Conservation (phyloP, 1,140 invertebrate genomes). For the Drosophila nigrodunni region DNA sequence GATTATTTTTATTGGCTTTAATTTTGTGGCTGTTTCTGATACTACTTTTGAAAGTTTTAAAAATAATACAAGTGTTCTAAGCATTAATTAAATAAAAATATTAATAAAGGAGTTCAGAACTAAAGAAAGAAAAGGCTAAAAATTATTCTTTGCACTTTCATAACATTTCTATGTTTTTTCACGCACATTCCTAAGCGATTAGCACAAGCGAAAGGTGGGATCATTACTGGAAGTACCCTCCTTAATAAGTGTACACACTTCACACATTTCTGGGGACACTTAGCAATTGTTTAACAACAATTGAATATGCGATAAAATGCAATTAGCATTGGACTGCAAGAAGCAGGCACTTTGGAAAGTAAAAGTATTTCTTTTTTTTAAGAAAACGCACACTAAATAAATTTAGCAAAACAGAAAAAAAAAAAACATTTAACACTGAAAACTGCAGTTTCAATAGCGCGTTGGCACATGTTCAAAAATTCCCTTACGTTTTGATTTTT, state of each 20-base stretch:
- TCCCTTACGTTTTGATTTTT: constrained; percentile 37
- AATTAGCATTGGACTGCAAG: constrained; percentile 21
- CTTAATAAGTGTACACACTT: background rate
- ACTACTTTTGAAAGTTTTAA: too few species aligned
- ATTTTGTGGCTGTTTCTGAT: too few species aligned
- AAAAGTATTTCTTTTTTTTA: constrained; percentile 36
- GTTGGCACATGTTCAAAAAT: constrained; percentile 47
- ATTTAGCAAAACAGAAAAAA: background rate
- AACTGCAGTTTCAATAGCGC: constrained; percentile 21
- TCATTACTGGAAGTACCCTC: background rate
- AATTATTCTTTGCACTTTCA: too few species aligned
- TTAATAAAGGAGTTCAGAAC: too few species aligned
- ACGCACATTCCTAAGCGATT: too few species aligned
- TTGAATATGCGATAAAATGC: constrained; percentile 20
- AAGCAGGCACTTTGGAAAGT: constrained; percentile 31
- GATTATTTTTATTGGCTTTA: too few species aligned
- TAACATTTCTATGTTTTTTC: too few species aligned
- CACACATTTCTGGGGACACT: background rate
- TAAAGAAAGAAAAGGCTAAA: too few species aligned
- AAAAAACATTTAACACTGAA: constrained; percentile 26
- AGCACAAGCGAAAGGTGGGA: too few species aligned
- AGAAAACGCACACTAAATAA: constrained; percentile 16
- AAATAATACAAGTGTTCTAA: too few species aligned
- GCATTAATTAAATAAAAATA: too few species aligned
- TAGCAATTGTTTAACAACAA: constrained; percentile 32